Evolutionary conservation across 2,888 invertebrate genomes (phyloP), one percentile per base, ranked within the genome.

Genomic region (Tetragonisca angustula): DNA sequence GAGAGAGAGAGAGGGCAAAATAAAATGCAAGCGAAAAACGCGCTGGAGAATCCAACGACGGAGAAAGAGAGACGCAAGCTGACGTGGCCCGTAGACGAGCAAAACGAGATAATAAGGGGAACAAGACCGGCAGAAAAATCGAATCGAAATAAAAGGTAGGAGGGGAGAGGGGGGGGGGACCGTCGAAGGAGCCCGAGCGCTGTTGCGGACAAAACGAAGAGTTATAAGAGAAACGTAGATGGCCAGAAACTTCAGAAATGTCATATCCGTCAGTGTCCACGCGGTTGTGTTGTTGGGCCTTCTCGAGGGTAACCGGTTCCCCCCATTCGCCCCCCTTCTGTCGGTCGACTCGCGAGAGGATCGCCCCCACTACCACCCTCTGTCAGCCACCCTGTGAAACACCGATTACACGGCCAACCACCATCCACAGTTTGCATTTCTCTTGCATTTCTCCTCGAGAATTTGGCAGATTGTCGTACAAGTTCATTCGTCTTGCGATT

Each of bases 231-330:
- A 70, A 81, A 86, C 79, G 84, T 76, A 79, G 85, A 86, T 82
- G 79, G 84, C 86, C 72, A 87, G 89, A 91, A 92, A 92, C 92
- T 92, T 93, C 91, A 91, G 91, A 93, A 92, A 93, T 93, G 94
- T 94, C 94, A 94, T 93, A 94, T 92, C 93, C 92, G 93, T 93
- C 93, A 93, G 92, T 92, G 91, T 92, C 91, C 90, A 85, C 88
- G 43, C 43, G 85, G 80, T 76, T 80, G 81, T 81, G 83, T 79
- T 43, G 84, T n/a, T n/a, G n/a, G n/a, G n/a, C 83, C 81, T 80
- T 80, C 83, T 80, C 54, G 86, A 79, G 67, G 80, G 76, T 82
- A 90, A 90, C 89, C 90, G 90, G 90, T 90, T 90, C 81, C 84
- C 43, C 43, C 43, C 36, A n/a, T 36, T 36, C 9, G 32, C 36